Evolutionary conservation across 2,888 invertebrate species (phyloP).

Genomic region (Camptogramma bilineatum): DNA sequence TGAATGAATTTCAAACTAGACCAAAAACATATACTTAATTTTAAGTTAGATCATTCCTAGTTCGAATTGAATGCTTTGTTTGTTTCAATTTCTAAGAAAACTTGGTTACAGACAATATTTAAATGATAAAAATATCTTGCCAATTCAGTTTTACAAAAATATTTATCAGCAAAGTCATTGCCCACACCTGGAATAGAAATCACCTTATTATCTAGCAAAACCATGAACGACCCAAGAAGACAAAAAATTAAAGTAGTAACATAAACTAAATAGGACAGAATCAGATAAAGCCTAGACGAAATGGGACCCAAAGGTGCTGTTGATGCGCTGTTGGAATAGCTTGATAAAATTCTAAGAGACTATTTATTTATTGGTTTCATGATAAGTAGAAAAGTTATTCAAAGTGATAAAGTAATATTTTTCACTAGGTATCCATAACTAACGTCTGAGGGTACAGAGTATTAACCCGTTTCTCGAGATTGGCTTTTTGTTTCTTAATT

Average conservation of each 20-base stretch:
- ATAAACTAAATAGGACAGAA: slow-evolving; percentile 57
- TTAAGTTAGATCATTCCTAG: too few relatives aligned
- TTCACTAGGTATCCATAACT: slow-evolving; percentile 11
- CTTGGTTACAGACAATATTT: too few relatives aligned
- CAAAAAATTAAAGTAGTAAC: slow-evolving; percentile 43
- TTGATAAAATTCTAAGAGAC: slow-evolving; percentile 49
- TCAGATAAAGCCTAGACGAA: slow-evolving; percentile 53
- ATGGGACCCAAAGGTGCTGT: slow-evolving; percentile 68
- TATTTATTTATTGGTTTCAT: slow-evolving; percentile 19
- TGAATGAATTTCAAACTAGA: too few relatives aligned
- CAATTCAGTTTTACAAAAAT: slow-evolving; percentile 27
- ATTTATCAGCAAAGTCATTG: slow-evolving; percentile 34
- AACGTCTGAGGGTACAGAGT: too few relatives aligned
- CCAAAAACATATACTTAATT: too few relatives aligned
- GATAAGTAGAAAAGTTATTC: not conserved
- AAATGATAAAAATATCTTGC: not conserved
- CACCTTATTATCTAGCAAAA: slow-evolving; percentile 36
- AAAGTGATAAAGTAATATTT: slow-evolving; percentile 16
- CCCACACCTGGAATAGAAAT: slow-evolving; percentile 42
- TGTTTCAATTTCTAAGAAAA: not conserved
- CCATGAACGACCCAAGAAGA: slow-evolving; percentile 29
- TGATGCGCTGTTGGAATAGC: slow-evolving; percentile 55
- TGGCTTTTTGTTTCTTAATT: not conserved
- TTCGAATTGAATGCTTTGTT: too few relatives aligned
- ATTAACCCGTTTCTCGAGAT: too few relatives aligned